A percentile compares a stretch with the other conserved stretches of the same genome.
Evolutionary conservation across 2,113 vertebrate species (phyloP).

Genomic region (Odontophorus gujanensis): DNA sequence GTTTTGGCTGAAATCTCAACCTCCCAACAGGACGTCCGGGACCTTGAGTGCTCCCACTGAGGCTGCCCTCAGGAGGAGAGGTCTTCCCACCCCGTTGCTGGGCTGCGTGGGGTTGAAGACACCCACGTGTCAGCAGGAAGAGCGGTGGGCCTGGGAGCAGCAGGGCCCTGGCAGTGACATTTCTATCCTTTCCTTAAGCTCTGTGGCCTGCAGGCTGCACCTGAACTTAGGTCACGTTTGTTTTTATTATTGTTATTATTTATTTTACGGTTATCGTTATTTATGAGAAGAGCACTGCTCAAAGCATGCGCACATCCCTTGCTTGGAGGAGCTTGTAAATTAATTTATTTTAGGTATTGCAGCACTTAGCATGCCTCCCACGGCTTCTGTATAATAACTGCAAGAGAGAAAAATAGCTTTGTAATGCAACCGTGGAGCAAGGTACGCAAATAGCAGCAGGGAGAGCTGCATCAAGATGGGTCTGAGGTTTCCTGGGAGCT

Average conservation of each 20-base stretch:
- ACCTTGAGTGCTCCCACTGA: rapidly evolving
- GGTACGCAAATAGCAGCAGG: rapidly evolving
- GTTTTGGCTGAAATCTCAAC: background rate
- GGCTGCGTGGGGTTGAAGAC: background rate
- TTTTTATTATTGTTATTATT: slow-evolving; percentile 42
- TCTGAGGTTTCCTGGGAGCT: background rate
- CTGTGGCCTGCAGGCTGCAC: background rate
- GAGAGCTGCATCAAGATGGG: background rate
- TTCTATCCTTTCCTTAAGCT: background rate
- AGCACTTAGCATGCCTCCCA: background rate
- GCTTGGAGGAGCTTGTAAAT: background rate
- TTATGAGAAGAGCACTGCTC: slow-evolving; percentile 60
- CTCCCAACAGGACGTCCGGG: background rate
- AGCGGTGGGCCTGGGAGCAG: background rate
- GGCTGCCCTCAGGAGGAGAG: background rate
- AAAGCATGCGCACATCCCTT: background rate
- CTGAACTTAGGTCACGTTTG: background rate
- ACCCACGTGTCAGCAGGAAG: background rate
- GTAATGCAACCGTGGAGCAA: background rate
- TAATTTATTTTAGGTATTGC: background rate
- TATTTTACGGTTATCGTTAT: slow-evolving; percentile 23
- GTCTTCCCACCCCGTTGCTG: background rate
- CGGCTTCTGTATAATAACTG: background rate
- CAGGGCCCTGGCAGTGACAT: background rate
- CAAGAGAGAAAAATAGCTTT: background rate